These are phyloP conservation scores for Callinectes sapidus DNA, from an alignment of 2,888 invertebrate species.

Conservation along the genomic window DNA sequence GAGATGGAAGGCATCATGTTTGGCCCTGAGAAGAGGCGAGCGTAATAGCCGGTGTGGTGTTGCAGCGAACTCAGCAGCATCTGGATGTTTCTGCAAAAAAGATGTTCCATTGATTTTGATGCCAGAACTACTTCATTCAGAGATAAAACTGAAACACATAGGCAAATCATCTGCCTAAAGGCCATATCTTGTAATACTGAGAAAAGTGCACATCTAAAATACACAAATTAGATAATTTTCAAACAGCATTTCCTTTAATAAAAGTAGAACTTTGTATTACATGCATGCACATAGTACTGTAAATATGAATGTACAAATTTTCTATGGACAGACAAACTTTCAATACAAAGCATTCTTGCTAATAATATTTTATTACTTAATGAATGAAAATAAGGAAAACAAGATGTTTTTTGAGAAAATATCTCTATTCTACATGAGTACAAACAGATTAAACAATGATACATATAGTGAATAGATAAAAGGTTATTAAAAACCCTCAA, in stretches of 20 bases:
- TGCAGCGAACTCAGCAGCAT: constrained; percentile 91
- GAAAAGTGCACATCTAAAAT: background rate
- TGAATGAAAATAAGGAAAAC: background rate
- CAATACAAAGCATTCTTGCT: background rate
- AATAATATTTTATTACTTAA: background rate
- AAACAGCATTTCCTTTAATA: background rate
- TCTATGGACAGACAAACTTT: background rate
- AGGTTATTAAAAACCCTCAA: background rate
- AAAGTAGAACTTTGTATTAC: background rate
- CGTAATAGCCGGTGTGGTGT: constrained; percentile 82
- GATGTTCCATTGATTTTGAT: background rate
- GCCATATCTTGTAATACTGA: background rate
- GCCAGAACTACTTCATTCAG: background rate
- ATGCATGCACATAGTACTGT: background rate
- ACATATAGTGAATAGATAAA: background rate
- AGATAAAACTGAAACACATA: background rate
- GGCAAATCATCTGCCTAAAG: background rate
- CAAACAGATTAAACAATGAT: background rate
- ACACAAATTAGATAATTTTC: background rate
- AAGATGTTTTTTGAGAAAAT: background rate
- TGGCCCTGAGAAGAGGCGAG: constrained; percentile 74
- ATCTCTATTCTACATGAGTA: background rate
- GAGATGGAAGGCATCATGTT: constrained; percentile 90
- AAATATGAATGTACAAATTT: background rate
- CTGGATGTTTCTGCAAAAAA: constrained; percentile 84